phyloP scores from a whole-genome alignment of 2,797 vertebrate species.

The Ceyx erithaca region DNA sequence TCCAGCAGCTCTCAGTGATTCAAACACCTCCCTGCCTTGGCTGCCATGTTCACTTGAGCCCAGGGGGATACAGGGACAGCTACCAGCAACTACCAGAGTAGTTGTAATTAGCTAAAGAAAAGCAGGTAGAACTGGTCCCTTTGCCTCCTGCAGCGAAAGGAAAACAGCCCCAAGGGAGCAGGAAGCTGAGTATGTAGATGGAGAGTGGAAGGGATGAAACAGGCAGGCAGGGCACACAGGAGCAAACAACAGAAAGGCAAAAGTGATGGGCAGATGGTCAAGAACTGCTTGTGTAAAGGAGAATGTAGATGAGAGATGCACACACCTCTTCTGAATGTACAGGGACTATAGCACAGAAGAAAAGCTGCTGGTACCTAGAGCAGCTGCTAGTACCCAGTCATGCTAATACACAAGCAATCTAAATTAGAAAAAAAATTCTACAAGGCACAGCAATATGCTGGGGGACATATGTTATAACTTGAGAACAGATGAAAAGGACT shows the following conservation, averaged over 20 bases:
- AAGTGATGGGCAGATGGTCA: background rate
- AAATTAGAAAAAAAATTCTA: background rate
- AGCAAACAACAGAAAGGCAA: background rate
- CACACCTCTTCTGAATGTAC: accelerated
- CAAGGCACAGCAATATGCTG: background rate
- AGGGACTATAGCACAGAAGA: background rate
- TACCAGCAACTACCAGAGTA: background rate
- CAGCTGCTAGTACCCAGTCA: background rate
- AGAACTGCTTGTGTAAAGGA: background rate
- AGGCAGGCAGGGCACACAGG: background rate
- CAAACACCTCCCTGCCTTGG: background rate
- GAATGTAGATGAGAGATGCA: background rate
- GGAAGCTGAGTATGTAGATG: background rate
- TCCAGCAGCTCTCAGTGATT: background rate
- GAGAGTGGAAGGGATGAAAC: background rate
- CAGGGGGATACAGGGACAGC: background rate
- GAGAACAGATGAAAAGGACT: background rate
- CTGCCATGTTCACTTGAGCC: background rate
- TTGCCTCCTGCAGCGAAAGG: background rate
- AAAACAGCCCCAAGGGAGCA: background rate
- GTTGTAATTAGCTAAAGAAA: background rate
- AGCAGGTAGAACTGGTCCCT: background rate
- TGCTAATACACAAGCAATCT: background rate
- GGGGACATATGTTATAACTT: background rate
- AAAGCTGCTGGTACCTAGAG: background rate